phyloP scores from a whole-genome alignment of 2,888 invertebrate genomes.

The Hydrotaea cyrtoneurina region DNA sequence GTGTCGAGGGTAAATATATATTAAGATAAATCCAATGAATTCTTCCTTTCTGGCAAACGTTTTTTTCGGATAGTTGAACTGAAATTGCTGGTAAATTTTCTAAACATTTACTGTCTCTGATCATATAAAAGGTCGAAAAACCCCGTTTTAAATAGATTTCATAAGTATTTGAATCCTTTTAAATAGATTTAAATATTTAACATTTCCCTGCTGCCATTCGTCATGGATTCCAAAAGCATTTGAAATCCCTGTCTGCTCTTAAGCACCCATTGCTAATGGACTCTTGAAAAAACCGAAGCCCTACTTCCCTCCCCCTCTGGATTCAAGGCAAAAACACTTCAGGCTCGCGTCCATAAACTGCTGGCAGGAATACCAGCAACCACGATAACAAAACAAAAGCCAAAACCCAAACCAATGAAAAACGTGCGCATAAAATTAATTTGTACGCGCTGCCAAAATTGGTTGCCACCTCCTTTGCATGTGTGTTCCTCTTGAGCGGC shows the following conservation, averaged over 20 bases:
- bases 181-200: neutral
- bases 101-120: too few species aligned
- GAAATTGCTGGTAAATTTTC: too few species aligned
- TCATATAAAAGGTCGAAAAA: too few species aligned
- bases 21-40: too few species aligned
- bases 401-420: constrained; percentile 2
- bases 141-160: too few species aligned
- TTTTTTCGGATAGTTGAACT: too few species aligned
- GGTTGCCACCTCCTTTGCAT: constrained; percentile 8
- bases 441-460: constrained; percentile 51
- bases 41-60: too few species aligned
- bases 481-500: neutral
- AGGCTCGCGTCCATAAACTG: neutral
- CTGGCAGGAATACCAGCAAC: neutral
- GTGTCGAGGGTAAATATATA: too few species aligned
- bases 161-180: too few species aligned
- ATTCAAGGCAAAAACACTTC: neutral
- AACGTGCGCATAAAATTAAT: constrained; percentile 55
- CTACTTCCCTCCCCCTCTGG: neutral
- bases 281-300: constrained; percentile 11
- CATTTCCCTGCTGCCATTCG: neutral
- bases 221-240: neutral
- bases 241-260: neutral
- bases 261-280: constrained; percentile 13
- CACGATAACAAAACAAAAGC: neutral